Evolutionary conservation across 2,113 vertebrate genomes (phyloP), one percentile per base, ranked within the genome.

Genomic region (Spermophilus dauricus): DNA sequence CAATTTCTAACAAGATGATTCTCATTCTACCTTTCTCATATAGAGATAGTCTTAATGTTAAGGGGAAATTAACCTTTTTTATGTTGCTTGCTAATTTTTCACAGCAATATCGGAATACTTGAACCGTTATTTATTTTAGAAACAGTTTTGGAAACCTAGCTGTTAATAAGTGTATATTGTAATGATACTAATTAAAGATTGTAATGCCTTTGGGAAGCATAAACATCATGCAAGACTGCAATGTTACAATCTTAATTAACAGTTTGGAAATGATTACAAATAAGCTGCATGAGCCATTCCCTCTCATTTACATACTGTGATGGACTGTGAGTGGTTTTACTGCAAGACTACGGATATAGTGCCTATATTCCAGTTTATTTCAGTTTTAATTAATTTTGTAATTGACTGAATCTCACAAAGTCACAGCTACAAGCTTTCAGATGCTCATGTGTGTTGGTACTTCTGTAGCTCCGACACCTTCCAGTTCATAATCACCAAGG

Each of bases 161-260:
- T 98, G 80, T 67, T 97, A 97, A 85, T 98, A 97, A 94, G 70
- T 85, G 58, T 91, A 37, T 82, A 94, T 22, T 82, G 78, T 95
- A 96, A 96, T 89, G 67, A 48, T 97, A 85, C 76, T 91, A 97
- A 98, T 96, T 97, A 97, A 97, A 87, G 45, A 91, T 32, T 61
- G 24, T 10, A 96, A 96, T 94, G 78, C 88, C 87, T 97, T 97
- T 95, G 90, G 96, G 85, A 97, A 73, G 34, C 84, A 97, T 97
- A 97, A 98, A 98, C 94, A 96, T 65, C 78, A 89, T 34, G 67
- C 67, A 96, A 86, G 85, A 32, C 86, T 97, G 80, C 58, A 90
- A 96, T 78, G 72, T 70, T 97, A 90, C 80, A 87, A 90, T 97
- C 88, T 97, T 98, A 97, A 98, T 98, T 98, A 98, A 97, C 94